Percentiles rank a stretch among this genome's conserved stretches.
These are phyloP conservation scores for Epistrophe grossulariae DNA, from an alignment of 2,888 invertebrate species.

Conservation along the genomic window DNA sequence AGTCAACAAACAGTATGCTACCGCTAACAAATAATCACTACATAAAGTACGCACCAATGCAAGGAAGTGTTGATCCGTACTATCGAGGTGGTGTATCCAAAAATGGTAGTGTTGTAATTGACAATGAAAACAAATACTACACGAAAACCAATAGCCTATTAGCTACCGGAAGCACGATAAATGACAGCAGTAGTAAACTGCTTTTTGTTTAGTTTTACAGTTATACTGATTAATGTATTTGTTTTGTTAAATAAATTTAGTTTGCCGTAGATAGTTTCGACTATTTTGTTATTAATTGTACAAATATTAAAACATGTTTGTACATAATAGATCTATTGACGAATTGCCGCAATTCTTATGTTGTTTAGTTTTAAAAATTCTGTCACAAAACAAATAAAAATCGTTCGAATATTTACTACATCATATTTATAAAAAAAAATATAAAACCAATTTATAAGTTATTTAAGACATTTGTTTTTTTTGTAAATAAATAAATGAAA, in stretches of 20 bases:
- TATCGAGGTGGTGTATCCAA: slow-evolving; percentile 78
- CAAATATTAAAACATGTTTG: slow-evolving; percentile 54
- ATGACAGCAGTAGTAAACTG: slow-evolving; percentile 80
- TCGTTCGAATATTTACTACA: slow-evolving; percentile 5
- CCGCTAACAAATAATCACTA: slow-evolving; percentile 84
- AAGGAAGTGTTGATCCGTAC: slow-evolving; percentile 79
- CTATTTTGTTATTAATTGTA: slow-evolving; percentile 54
- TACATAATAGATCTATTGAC: slow-evolving; percentile 33
- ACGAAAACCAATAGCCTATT: slow-evolving; percentile 80
- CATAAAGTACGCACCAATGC: slow-evolving; percentile 82
- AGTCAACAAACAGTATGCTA: slow-evolving; percentile 85
- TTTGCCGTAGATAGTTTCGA: slow-evolving; percentile 38
- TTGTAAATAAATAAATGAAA: slow-evolving; percentile 22
- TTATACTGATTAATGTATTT: slow-evolving; percentile 42
- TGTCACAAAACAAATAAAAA: slow-evolving; percentile 11
- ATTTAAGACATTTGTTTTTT: neutral
- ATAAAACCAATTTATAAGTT: slow-evolving; percentile 4
- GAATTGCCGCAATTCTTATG: slow-evolving; percentile 49
- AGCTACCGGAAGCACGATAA: slow-evolving; percentile 80
- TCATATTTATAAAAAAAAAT: neutral
- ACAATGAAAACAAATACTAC: slow-evolving; percentile 73
- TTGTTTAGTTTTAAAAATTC: slow-evolving; percentile 39
- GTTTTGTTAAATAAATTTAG: slow-evolving; percentile 19
- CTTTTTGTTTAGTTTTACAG: slow-evolving; percentile 81
- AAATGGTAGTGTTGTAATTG: slow-evolving; percentile 77